Evolutionary conservation across 2,113 vertebrate genomes (phyloP).

Genomic region (Tachycineta bicolor): DNA sequence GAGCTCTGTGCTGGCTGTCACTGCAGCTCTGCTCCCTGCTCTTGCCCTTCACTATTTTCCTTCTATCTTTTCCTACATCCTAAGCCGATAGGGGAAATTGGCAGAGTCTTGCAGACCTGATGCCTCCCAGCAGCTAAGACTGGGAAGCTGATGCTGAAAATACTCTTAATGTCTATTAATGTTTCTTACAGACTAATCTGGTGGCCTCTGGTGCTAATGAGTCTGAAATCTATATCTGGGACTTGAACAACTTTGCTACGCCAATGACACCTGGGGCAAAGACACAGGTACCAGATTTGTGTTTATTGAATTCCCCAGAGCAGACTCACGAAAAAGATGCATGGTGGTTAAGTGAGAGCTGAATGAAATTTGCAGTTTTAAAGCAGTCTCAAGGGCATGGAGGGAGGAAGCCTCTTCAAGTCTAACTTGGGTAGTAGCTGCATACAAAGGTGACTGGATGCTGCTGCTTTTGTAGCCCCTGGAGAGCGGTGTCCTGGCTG

Average conservation of each 20-base stretch:
- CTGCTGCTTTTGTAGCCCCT: neutral
- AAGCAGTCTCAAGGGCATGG: neutral
- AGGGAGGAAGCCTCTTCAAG: neutral
- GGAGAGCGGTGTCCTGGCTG: neutral
- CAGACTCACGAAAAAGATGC: neutral
- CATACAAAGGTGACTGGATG: neutral
- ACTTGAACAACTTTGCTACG: conserved; percentile 91
- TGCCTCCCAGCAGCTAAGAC: neutral
- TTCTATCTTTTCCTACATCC: neutral
- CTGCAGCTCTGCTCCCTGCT: neutral
- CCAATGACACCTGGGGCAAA: conserved; percentile 97
- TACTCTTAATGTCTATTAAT: neutral
- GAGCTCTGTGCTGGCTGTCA: neutral
- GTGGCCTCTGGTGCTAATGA: conserved; percentile 95
- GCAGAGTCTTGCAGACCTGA: neutral
- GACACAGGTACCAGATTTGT: conserved; percentile 83
- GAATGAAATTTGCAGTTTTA: neutral
- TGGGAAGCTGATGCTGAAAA: neutral
- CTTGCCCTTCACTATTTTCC: neutral
- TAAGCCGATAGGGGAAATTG: neutral
- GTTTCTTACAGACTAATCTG: conserved; percentile 85
- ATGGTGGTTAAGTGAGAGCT: neutral
- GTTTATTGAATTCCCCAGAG: neutral
- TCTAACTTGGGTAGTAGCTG: neutral
- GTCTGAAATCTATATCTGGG: conserved; percentile 99